phyloP scores from a whole-genome alignment of 2,888 invertebrate species.

The Vanessa cardui region DNA sequence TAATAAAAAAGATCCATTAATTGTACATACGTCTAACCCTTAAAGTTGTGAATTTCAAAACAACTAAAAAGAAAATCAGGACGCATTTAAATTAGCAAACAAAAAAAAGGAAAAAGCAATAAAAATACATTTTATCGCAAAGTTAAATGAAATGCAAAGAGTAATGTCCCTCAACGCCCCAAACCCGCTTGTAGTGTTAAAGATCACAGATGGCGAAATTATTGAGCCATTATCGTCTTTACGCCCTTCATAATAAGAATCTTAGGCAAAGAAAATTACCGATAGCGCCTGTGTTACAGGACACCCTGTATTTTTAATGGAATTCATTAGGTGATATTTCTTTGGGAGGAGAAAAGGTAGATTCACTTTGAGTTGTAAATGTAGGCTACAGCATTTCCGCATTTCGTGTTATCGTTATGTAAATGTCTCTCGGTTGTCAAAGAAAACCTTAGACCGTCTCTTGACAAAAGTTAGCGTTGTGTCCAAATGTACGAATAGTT shows the following conservation, averaged over 20 bases:
- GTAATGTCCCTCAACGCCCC: slow-evolving; percentile 32
- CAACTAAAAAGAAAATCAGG: background rate
- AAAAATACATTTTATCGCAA: slow-evolving; percentile 35
- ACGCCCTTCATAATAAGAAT: slow-evolving; percentile 22
- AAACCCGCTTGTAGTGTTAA: slow-evolving; percentile 23
- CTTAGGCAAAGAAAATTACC: slow-evolving; percentile 26
- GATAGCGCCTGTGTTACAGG: slow-evolving; percentile 28
- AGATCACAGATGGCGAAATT: slow-evolving; percentile 15
- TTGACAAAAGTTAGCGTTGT: slow-evolving; percentile 13
- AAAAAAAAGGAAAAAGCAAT: slow-evolving; percentile 29
- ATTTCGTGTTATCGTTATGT: slow-evolving; percentile 32
- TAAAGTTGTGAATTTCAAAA: background rate
- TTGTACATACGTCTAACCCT: background rate
- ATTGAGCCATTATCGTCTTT: slow-evolving; percentile 22
- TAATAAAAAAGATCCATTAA: background rate
- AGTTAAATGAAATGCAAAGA: slow-evolving; percentile 40
- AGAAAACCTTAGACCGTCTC: slow-evolving; percentile 29
- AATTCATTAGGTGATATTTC: slow-evolving; percentile 44
- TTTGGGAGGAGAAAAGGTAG: slow-evolving; percentile 34
- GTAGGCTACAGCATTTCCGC: slow-evolving; percentile 24
- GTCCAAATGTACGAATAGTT: background rate
- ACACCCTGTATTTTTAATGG: slow-evolving; percentile 41
- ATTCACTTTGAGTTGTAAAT: slow-evolving; percentile 45
- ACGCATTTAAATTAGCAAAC: slow-evolving; percentile 16
- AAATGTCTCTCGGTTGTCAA: slow-evolving; percentile 34